Conservation (phyloP, 2,888 invertebrate genomes). For the Listrodromus nycthemerus region DNA sequence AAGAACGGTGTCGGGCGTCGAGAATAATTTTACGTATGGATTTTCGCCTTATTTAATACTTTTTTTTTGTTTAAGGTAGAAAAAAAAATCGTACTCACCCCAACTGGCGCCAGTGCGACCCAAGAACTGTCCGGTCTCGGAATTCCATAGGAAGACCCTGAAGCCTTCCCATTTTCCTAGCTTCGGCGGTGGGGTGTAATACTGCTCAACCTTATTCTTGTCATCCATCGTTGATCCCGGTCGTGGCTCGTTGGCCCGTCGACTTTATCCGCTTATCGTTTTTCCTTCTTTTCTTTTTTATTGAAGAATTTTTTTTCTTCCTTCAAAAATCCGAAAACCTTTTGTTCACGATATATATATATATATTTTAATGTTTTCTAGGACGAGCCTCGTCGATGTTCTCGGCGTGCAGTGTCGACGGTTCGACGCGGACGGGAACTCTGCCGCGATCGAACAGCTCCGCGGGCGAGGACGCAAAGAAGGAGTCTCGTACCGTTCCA, state of each 20-base stretch:
- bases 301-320: neutral
- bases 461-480: constrained; percentile 80
- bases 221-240: constrained; percentile 68
- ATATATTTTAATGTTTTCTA: neutral
- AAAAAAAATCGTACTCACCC: constrained; percentile 90
- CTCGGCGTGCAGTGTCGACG: constrained; percentile 53
- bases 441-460: constrained; percentile 77
- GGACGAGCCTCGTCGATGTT: neutral
- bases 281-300: neutral
- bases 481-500: constrained; percentile 66
- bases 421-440: constrained; percentile 68
- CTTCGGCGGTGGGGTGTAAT: constrained; percentile 91
- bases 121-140: constrained; percentile 95
- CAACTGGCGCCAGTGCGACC: constrained; percentile 97
- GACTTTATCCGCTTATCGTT: constrained; percentile 6
- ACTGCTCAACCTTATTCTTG: constrained; percentile 90
- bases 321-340: no score
- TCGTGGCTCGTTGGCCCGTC: constrained; percentile 27
- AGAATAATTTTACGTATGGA: constrained; percentile 10
- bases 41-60: neutral
- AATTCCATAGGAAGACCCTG: constrained; percentile 95
- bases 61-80: neutral
- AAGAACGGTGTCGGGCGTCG: neutral
- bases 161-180: constrained; percentile 94
- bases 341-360: no score